Base-by-base conservation (phyloP, 2,888 invertebrate species). In the Apodemia duryi region DNA sequence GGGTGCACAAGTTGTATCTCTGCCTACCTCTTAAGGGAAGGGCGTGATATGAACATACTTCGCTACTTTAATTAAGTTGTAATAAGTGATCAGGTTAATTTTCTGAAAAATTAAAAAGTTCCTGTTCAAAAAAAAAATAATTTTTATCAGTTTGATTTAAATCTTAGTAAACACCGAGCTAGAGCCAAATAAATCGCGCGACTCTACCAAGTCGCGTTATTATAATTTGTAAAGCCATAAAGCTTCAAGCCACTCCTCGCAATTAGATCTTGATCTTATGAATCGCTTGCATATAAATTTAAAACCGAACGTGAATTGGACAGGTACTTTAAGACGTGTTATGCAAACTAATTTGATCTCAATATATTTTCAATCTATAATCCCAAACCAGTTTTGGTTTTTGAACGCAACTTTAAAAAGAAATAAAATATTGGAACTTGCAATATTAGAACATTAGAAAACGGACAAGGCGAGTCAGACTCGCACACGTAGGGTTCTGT, bases 201-300 rank as follows among this genome's bases (percentile, higher is more conserved):
- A 11, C 57, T 60, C 32, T 60, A 60, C 32, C 57, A 28, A 60
- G 57, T 6, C 57, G 29, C 57, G 57, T 60, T 57, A 57, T 57
- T 57, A 35, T 60, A 60, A 60, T 60, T 60, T 60, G 57, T 60
- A 60, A 60, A 35, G 35, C 57, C 57, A 60, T 60, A 60, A 60
- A 60, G 57, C 57, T 32, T 60, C 35, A 35, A n/a, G 57, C 57
- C 57, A 60, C 57, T 60, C 57, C 57, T 60, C 35, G 32, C 35
- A 60, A 60, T 60, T 60, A 60, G 57, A 60, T 32, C n/a, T 60
- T 35, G 57, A 32, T 60, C 35, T 7, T 60, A 32, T 60, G 57
- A 60, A 60, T 60, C 32, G 57, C 35, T 60, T 60, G 32, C n/a
- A 60, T 60, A 60, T 60, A 60, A 57, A 60, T 60, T 60, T 32